Percentiles rank a stretch among this genome's conserved stretches.
phyloP scores from a whole-genome alignment of 2,888 invertebrate genomes.

The Rhamnusium bicolor region DNA sequence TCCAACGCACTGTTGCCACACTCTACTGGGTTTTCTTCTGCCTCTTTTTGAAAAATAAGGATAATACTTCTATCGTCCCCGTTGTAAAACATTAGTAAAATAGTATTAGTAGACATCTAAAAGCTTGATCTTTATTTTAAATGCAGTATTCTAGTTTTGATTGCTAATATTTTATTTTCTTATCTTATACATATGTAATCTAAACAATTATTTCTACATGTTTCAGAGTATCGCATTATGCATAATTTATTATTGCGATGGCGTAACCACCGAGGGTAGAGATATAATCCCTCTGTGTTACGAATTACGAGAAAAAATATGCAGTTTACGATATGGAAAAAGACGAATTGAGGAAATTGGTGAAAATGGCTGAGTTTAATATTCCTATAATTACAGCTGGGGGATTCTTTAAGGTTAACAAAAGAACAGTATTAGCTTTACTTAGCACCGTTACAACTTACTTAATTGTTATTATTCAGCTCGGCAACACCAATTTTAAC shows the following conservation, averaged over 20 bases:
- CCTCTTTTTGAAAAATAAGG: too few relatives aligned
- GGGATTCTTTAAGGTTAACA: constrained; percentile 34
- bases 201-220: too few relatives aligned
- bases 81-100: too few relatives aligned
- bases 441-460: constrained; percentile 35
- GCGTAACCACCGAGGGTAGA: constrained; percentile 20
- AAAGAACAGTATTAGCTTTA: constrained; percentile 31
- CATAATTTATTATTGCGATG: constrained; percentile 27
- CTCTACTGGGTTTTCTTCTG: too few relatives aligned
- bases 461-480: constrained; percentile 44
- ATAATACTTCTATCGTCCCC: too few relatives aligned
- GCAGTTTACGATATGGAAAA: constrained; percentile 16
- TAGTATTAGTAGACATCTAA: too few relatives aligned
- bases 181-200: too few relatives aligned
- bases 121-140: too few relatives aligned
- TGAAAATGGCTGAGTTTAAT: constrained; percentile 10
- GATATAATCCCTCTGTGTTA: constrained; percentile 25
- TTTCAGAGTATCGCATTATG: background rate
- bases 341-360: constrained; percentile 26
- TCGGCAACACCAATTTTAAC: constrained; percentile 9
- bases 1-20: too few relatives aligned
- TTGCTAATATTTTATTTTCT: too few relatives aligned
- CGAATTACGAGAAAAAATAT: constrained; percentile 4
- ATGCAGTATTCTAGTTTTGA: too few relatives aligned
- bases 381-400: constrained; percentile 31